These are phyloP conservation scores for Catharus minimus DNA, from an alignment of 2,113 vertebrate species.

Conservation along the genomic window DNA sequence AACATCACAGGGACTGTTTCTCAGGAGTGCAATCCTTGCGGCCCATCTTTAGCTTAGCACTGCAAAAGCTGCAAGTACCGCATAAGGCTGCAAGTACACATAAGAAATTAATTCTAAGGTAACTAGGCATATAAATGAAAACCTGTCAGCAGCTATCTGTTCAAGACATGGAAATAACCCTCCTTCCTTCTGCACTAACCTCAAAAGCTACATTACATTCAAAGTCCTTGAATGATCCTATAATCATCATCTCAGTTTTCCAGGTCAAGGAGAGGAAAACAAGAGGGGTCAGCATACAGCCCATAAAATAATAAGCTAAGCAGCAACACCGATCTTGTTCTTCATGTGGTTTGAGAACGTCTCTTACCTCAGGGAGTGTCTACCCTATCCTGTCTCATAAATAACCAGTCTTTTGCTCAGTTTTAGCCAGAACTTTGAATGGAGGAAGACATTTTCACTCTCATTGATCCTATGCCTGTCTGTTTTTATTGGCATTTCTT, in stretches of 20 bases:
- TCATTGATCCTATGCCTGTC: neutral
- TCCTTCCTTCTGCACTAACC: neutral
- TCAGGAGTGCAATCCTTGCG: neutral
- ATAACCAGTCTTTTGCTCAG: neutral
- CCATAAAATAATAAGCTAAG: neutral
- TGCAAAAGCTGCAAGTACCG: neutral
- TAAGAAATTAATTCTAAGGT: neutral
- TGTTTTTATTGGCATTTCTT: neutral
- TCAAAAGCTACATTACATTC: neutral
- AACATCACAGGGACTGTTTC: neutral
- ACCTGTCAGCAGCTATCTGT: neutral
- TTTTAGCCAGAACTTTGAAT: neutral
- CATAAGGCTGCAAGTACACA: neutral
- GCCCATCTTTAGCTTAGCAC: neutral
- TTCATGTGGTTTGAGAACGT: neutral
- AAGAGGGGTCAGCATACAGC: neutral
- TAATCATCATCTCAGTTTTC: neutral
- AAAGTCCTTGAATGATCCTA: neutral
- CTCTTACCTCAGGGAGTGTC: neutral
- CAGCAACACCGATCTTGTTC: neutral
- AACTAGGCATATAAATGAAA: neutral
- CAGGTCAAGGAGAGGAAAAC: neutral
- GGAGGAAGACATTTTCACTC: neutral
- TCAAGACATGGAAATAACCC: neutral
- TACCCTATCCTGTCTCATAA: neutral